phyloP scores from a whole-genome alignment of 2,113 vertebrate species.

The Sturnira hondurensis region DNA sequence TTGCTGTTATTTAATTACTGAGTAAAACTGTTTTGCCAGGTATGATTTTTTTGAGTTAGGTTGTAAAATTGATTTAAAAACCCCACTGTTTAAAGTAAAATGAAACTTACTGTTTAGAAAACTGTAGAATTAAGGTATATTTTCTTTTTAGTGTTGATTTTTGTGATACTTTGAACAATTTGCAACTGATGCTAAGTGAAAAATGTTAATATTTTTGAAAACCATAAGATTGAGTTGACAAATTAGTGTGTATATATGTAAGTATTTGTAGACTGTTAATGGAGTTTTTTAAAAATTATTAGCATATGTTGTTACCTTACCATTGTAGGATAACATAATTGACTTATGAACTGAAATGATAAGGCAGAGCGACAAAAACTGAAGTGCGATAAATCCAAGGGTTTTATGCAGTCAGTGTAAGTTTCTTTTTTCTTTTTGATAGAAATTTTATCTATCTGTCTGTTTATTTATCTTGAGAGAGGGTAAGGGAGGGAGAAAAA shows the following conservation, averaged over 20 bases:
- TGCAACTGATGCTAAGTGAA: neutral
- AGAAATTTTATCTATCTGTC: too few species aligned
- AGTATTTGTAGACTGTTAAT: neutral
- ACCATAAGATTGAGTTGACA: neutral
- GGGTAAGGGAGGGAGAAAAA: too few species aligned
- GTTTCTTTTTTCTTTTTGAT: too few species aligned
- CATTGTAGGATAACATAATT: neutral
- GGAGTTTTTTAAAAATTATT: neutral
- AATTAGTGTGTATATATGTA: neutral
- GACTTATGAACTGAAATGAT: neutral
- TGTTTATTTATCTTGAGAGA: too few species aligned
- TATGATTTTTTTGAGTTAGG: neutral
- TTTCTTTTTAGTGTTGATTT: neutral
- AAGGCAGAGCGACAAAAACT: neutral
- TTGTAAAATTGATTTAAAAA: neutral
- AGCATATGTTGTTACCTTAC: neutral
- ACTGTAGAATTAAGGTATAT: neutral
- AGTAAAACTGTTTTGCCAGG: neutral
- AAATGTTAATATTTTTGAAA: neutral
- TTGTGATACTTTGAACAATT: neutral
- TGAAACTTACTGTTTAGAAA: neutral
- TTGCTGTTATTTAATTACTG: neutral
- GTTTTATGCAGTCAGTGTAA: too few species aligned
- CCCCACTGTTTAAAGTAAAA: neutral
- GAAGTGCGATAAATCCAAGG: neutral